These are phyloP conservation scores for Hapalemur alaotrensis DNA, from an alignment of 2,797 vertebrate species.

Conservation along the genomic window DNA sequence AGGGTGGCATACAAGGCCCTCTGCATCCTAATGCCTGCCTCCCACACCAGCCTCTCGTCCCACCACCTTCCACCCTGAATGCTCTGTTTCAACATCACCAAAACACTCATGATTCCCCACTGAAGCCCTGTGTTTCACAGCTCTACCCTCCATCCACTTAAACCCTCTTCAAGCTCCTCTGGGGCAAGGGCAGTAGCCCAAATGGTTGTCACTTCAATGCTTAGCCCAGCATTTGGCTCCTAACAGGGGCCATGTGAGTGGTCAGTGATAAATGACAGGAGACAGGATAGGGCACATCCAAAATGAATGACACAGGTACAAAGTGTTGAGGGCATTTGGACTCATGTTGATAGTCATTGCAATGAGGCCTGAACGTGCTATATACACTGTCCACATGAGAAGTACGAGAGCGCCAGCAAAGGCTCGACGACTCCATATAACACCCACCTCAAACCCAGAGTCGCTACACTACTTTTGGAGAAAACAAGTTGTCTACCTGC, in stretches of 20 bases:
- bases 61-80: not conserved
- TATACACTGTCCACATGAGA: not conserved
- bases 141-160: not conserved
- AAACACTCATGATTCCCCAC: not conserved
- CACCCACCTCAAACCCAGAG: not conserved
- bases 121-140: not conserved
- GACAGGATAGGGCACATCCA: not conserved
- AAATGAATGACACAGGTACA: not conserved
- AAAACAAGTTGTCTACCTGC: not conserved
- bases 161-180: not conserved
- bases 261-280: not conserved
- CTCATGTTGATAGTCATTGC: not conserved
- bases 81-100: not conserved
- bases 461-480: not conserved
- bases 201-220: not conserved
- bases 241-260: not conserved
- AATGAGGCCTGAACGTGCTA: too few species aligned
- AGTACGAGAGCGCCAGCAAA: not conserved
- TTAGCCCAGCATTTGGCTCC: not conserved
- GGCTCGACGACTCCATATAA: not conserved
- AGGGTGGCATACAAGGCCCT: not conserved
- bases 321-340: not conserved
- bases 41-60: not conserved
- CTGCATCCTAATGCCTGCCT: not conserved
- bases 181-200: not conserved